Percentiles rank a stretch among this genome's conserved stretches.
These are phyloP conservation scores for Mastigias papua DNA, from an alignment of 30 jellyfish, hydroid and myxozoan species.

Conservation along the genomic window DNA sequence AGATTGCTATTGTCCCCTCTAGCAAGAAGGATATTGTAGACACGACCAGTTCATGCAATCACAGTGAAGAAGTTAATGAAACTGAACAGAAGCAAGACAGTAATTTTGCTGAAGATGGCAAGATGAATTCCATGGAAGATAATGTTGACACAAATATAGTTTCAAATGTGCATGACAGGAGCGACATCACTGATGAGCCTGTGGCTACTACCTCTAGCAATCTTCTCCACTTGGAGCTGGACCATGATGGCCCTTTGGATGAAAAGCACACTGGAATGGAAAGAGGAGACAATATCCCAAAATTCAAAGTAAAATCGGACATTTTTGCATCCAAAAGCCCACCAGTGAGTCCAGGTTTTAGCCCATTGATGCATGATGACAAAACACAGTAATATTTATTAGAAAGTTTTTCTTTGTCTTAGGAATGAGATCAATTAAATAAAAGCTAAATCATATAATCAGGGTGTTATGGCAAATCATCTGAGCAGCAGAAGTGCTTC, in stretches of 20 bases:
- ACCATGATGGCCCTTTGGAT: neutral
- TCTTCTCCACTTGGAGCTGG: neutral
- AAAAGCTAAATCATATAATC: neutral
- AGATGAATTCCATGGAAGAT: neutral
- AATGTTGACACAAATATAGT: neutral
- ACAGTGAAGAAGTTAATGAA: neutral
- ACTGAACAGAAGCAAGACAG: neutral
- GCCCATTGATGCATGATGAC: slow-evolving; percentile 23
- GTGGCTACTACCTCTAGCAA: neutral
- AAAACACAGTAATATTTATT: neutral
- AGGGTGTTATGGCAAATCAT: neutral
- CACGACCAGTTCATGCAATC: neutral
- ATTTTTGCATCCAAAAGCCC: slow-evolving; percentile 76
- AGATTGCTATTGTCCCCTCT: neutral
- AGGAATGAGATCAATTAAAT: neutral
- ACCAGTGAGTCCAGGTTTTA: slow-evolving; percentile 67
- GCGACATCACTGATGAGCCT: neutral
- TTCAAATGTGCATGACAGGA: neutral
- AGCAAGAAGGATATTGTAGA: neutral
- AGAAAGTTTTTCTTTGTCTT: neutral
- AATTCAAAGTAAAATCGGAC: slow-evolving; percentile 87
- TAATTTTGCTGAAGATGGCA: neutral
- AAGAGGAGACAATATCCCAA: slow-evolving; percentile 74
- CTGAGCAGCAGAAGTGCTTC: no score
- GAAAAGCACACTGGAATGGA: slow-evolving; percentile 44